phyloP scores from a whole-genome alignment of 1,140 invertebrate genomes.

The Drosophila hydei region DNA sequence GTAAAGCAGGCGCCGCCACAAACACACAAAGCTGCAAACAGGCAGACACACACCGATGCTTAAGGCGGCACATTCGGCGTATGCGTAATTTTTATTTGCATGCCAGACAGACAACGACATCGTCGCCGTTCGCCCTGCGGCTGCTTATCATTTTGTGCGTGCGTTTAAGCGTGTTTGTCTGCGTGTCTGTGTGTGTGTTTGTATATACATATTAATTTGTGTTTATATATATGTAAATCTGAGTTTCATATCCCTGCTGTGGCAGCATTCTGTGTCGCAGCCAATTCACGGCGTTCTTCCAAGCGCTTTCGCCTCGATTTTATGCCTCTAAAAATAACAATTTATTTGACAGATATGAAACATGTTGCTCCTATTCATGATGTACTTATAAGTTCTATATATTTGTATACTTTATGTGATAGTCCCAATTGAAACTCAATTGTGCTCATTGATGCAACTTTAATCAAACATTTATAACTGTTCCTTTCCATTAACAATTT shows the following conservation, averaged over 20 bases:
- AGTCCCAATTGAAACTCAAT: too few relatives aligned
- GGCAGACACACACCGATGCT: conserved; percentile 16
- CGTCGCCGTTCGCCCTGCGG: conserved; percentile 55
- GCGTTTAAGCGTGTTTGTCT: neutral
- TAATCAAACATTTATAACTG: neutral
- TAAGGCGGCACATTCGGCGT: conserved; percentile 46
- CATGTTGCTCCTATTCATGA: too few relatives aligned
- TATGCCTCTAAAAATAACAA: neutral
- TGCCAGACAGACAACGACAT: conserved; percentile 44
- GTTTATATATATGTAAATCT: conserved; percentile 16
- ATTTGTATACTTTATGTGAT: too few relatives aligned
- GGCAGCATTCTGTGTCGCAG: conserved; percentile 15
- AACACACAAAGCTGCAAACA: conserved; percentile 32
- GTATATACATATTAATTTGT: conserved; percentile 8
- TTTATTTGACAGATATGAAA: too few relatives aligned
- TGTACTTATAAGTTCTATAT: too few relatives aligned
- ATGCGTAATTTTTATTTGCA: conserved; percentile 76
- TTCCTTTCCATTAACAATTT: neutral
- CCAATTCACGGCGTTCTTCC: conserved; percentile 14
- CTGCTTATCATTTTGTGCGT: conserved; percentile 70
- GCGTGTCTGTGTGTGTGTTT: neutral
- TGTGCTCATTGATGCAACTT: too few relatives aligned
- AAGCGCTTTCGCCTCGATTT: conserved; percentile 16
- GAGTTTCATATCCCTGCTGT: conserved; percentile 11
- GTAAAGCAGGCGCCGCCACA: conserved; percentile 24